phyloP scores from a whole-genome alignment of 2,113 vertebrate genomes.

The Cygnus atratus region DNA sequence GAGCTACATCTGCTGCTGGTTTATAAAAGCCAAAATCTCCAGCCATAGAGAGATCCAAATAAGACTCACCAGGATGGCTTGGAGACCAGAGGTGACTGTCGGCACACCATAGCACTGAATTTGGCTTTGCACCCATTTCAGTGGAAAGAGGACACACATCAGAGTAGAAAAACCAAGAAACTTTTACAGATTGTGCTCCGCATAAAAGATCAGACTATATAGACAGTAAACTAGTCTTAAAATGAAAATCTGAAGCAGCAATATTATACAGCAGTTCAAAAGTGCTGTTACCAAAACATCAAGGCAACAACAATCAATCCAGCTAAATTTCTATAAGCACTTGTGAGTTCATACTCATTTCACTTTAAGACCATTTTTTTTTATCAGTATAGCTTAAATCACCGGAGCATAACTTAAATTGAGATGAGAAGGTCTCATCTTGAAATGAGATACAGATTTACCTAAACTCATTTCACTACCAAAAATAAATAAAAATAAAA shows the following conservation, averaged over 20 bases:
- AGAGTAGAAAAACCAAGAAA: neutral
- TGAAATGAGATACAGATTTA: neutral
- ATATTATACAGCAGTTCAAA: neutral
- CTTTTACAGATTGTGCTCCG: neutral
- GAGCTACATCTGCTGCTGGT: neutral
- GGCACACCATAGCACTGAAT: fast-evolving
- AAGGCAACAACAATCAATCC: neutral
- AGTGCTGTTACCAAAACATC: neutral
- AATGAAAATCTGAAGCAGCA: neutral
- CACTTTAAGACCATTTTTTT: neutral
- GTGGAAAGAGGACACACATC: neutral
- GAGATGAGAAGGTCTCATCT: neutral
- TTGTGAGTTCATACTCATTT: neutral
- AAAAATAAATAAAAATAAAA: neutral
- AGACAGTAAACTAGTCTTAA: neutral
- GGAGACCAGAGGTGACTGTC: neutral
- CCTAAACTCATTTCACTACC: neutral
- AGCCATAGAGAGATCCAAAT: neutral
- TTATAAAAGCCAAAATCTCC: neutral
- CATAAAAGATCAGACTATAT: neutral
- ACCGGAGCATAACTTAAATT: neutral
- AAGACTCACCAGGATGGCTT: neutral
- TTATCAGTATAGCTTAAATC: neutral
- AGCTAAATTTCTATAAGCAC: neutral
- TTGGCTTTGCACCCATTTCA: neutral